phyloP scores from a whole-genome alignment of 2,113 vertebrate genomes.

The Gavialis gangeticus region DNA sequence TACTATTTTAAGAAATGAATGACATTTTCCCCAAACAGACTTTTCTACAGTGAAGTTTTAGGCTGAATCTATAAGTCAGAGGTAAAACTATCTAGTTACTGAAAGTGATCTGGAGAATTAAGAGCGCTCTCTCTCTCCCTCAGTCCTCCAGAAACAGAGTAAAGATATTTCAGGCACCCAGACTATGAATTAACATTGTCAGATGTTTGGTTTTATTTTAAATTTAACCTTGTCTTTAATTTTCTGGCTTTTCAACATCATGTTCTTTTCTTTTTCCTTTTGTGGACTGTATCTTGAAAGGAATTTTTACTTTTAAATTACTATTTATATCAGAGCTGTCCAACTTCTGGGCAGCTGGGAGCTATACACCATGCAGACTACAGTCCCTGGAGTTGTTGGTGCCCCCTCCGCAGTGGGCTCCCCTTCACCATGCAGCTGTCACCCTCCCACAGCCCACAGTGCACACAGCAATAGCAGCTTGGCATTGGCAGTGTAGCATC shows the following conservation, averaged over 20 bases:
- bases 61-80: not conserved
- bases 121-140: not conserved
- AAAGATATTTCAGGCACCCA: not conserved
- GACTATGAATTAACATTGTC: not conserved
- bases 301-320: not conserved
- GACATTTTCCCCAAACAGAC: not conserved
- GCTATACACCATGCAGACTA: too few relatives aligned
- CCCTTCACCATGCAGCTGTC: too few relatives aligned
- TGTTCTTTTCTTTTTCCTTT: not conserved
- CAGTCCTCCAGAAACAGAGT: not conserved
- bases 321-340: not conserved
- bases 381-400: too few relatives aligned
- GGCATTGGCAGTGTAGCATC: too few relatives aligned
- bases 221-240: not conserved
- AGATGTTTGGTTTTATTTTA: not conserved
- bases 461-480: too few relatives aligned
- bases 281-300: not conserved
- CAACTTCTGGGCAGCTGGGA: too few relatives aligned
- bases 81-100: not conserved
- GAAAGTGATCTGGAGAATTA: not conserved
- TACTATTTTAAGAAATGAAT: not conserved
- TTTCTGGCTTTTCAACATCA: not conserved
- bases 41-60: not conserved
- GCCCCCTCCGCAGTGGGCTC: too few relatives aligned
- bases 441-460: too few relatives aligned